These are phyloP conservation scores for Choristoneura rosaceana DNA, from an alignment of 2,888 invertebrate species.

Conservation along the genomic window DNA sequence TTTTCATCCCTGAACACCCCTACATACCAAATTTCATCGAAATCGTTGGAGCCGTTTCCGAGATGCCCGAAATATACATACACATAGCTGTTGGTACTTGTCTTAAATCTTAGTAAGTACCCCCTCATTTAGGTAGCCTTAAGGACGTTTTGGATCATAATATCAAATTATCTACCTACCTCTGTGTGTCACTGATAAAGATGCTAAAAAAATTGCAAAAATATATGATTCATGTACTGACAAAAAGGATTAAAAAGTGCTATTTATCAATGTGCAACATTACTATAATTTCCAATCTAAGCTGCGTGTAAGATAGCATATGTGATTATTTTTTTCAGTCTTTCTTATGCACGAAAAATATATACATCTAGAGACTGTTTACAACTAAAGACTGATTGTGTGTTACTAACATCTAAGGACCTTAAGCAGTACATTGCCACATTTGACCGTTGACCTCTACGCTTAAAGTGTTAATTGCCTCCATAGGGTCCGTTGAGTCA, in stretches of 20 bases:
- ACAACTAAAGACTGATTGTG: neutral
- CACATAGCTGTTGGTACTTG: no score
- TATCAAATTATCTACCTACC: neutral
- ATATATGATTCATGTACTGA: neutral
- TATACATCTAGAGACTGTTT: neutral
- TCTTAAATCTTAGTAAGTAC: no score
- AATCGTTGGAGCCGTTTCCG: no score
- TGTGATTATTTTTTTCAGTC: no score
- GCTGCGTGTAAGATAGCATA: no score
- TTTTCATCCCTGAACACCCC: no score
- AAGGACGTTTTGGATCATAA: neutral
- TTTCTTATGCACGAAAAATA: neutral
- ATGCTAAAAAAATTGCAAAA: neutral
- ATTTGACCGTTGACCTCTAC: conserved; percentile 47
- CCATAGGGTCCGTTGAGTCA: conserved; percentile 33
- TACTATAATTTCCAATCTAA: neutral
- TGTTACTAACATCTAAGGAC: neutral
- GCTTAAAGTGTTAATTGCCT: conserved; percentile 39
- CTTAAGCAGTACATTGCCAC: conserved; percentile 31
- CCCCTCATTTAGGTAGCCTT: neutral
- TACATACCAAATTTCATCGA: no score
- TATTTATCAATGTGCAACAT: neutral
- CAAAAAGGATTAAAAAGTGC: neutral
- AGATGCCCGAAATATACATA: no score
- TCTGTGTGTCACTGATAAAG: neutral